Conservation (phyloP, 2,797 vertebrate species). For the Neosilurus hyrtlii region DNA sequence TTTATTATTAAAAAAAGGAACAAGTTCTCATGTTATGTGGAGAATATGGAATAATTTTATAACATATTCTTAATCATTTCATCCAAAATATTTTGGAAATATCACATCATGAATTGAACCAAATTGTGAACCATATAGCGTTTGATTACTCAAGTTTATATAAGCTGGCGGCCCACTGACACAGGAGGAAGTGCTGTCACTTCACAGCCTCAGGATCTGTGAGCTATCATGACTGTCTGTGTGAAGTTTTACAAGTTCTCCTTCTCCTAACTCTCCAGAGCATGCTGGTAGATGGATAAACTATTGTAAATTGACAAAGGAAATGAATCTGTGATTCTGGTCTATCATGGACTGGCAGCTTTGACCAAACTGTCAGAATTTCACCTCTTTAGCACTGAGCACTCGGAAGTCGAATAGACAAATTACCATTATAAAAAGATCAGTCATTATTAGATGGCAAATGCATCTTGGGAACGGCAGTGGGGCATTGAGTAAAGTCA, state of each 20-base stretch:
- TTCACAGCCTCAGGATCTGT: neutral
- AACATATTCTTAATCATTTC: too few relatives aligned
- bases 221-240: neutral
- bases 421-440: conserved; percentile 47
- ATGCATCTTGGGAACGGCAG: conserved; percentile 23
- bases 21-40: too few relatives aligned
- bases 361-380: neutral
- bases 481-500: conserved; percentile 22
- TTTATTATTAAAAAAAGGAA: too few relatives aligned
- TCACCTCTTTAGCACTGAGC: conserved; percentile 8
- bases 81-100: too few relatives aligned
- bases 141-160: neutral
- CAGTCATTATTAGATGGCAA: conserved; percentile 45
- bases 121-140: too few relatives aligned
- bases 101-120: too few relatives aligned
- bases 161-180: neutral
- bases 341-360: neutral
- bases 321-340: neutral
- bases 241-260: neutral
- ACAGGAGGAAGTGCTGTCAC: neutral
- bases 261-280: neutral
- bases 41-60: too few relatives aligned
- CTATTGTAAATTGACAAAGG: neutral
- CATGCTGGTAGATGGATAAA: neutral
- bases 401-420: conserved; percentile 25